phyloP scores from a whole-genome alignment of 2,113 vertebrate species.

The Thinocorus orbignyianus region DNA sequence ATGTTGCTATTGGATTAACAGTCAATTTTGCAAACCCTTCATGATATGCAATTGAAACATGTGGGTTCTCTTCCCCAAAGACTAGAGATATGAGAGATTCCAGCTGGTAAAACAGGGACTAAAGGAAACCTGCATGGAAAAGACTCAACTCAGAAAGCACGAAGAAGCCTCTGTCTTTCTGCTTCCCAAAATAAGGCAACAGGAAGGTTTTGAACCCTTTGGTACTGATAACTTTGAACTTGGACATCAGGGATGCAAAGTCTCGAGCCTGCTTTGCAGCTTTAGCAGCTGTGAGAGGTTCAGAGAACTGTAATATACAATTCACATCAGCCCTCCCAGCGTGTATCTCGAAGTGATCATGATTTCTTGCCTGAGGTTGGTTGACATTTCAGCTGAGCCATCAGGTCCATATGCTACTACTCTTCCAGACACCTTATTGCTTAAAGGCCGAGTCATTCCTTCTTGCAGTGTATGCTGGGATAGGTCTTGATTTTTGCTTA shows the following conservation, averaged over 20 bases:
- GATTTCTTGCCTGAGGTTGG: not conserved
- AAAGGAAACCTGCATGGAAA: not conserved
- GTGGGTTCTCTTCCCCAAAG: not conserved
- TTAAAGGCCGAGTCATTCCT: not conserved
- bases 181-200: not conserved
- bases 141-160: not conserved
- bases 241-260: not conserved
- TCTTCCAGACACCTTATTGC: not conserved
- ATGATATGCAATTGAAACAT: not conserved
- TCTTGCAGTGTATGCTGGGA: not conserved
- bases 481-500: not conserved
- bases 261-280: not conserved
- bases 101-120: not conserved
- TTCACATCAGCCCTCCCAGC: not conserved
- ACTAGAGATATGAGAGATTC: not conserved
- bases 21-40: not conserved
- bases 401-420: not conserved
- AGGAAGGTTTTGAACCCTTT: not conserved
- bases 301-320: not conserved
- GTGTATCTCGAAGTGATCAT: not conserved
- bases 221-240: not conserved
- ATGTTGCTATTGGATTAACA: not conserved
- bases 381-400: not conserved
- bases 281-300: not conserved
- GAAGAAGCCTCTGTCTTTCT: not conserved